Evolutionary conservation across 2,888 invertebrate species (phyloP), one percentile per base, ranked within the genome.

Genomic region (Branchipolynoe longqiensis): DNA sequence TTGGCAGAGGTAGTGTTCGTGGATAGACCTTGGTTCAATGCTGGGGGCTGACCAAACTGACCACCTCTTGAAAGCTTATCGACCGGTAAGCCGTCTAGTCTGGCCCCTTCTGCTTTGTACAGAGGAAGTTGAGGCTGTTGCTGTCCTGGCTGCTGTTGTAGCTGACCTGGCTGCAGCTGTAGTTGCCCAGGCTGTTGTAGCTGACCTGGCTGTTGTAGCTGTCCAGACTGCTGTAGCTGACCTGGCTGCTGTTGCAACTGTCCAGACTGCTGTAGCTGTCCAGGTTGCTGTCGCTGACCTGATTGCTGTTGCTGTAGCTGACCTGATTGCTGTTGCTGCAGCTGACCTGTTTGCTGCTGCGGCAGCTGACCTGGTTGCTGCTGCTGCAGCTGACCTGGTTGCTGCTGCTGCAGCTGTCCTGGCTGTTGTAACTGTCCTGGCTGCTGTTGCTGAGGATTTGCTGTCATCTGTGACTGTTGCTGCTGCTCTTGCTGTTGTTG

Each of bases 291-390:
- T 2, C 22, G 18, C 56, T 56, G 56, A 22, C 56, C 22, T 2
- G 2, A 25, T 56, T 56, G 3, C 12, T 56, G 56, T 56, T 56
- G 8, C 25, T n/a, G n/a, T n/a, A n/a, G n/a, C n/a, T n/a, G n/a
- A n/a, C n/a, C n/a, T n/a, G n/a, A 25, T 58, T 58, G 58, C 25
- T 58, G 58, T 58, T 58, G 58, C n/a, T 58, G 58, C n/a, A n/a
- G 58, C n/a, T 58, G 62, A 1, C 1, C 28, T 62, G 18, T 25
- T 31, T 62, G 62, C 14, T 62, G 62, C 31, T 62, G 62, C 2
- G 25, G 6, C 31, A 3, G 62, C 6, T n/a, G 3, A 31, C 31
- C 28, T 18, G 8, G 59, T 28, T 25, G 62, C 62, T 62, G 62
- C 62, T 62, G 62, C 62, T 25, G 25, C 14, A 31, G 62, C 1